Evolutionary conservation across 2,888 invertebrate species (phyloP), one percentile per base, ranked within the genome.

Genomic region (Toxonevra muliebris): DNA sequence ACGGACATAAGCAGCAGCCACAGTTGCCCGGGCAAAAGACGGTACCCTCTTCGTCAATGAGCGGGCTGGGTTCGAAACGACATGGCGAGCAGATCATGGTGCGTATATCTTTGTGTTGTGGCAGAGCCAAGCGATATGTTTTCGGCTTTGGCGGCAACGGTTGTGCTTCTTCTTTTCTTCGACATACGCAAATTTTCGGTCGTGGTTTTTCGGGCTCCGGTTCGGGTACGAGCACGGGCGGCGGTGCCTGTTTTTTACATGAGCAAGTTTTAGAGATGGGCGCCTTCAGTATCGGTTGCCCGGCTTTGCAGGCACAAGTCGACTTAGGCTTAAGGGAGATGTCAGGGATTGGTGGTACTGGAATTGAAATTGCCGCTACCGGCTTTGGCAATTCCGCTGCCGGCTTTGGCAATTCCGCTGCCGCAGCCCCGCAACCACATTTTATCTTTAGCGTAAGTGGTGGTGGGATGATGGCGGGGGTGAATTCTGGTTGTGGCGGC

Each of bases 1-100:
- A 83, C 0, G 82, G 75, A 50, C 84, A 83, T 48, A 76, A 70
- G 43, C 81, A 83, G 60, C 84, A 83, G 2, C 81, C 82, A 30
- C 84, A 83, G 20, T 79, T 76, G 19, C 75, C 76, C 0, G 84
- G 81, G 62, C 84, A 82, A 52, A 81, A 77, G 1, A 81, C 75
- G 10, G 74, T 75, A 2, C 77, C 76, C 0, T 76, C 74, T 11
- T 75, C 72, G 61, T 82, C 79, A 65, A 79, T 76, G 1, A 82
- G 67, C 1, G 84, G 83, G 68, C 82, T 83, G 0, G 78, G 79
- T 0, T 75, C 69, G 54, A 69, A 82, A 4, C 76, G 76, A 30
- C 83, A 83, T 0, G 76, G 76, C 2, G 76, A 73, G 45, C 83
- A 83, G 1, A 71, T 57, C 30, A 68, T 61, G n/a, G 78, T 74